These are phyloP conservation scores for Diplogasteroides magnus DNA, from an alignment of 1,140 invertebrate species.

Conservation along the genomic window DNA sequence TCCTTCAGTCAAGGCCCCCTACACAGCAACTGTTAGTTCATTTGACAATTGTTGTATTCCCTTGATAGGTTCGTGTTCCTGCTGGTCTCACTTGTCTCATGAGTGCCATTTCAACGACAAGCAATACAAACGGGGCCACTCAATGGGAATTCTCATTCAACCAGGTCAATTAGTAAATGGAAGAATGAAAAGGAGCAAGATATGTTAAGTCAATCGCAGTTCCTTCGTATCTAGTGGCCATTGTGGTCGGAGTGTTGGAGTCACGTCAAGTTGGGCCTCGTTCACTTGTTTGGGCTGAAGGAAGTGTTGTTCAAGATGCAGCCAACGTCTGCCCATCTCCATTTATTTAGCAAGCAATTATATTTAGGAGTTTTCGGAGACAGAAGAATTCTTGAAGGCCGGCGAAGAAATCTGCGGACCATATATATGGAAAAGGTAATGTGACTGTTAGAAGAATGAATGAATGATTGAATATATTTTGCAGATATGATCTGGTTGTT, in stretches of 20 bases:
- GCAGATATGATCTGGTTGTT: conserved; percentile 30
- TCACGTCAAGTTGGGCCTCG: conserved; percentile 60
- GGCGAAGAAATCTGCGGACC: conserved; percentile 67
- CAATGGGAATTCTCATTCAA: conserved; percentile 64
- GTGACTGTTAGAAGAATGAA: not conserved
- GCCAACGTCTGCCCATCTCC: not conserved
- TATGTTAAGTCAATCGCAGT: conserved; percentile 17
- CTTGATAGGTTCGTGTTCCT: conserved; percentile 68
- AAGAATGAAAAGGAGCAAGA: too few species aligned
- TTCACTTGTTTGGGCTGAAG: conserved; percentile 76
- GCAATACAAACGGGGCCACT: conserved; percentile 17
- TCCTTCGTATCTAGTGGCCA: conserved; percentile 67
- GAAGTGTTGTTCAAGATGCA: conserved; percentile 70
- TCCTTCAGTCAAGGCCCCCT: conserved; percentile 79
- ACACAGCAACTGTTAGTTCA: too few species aligned
- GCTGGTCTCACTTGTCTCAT: conserved; percentile 74
- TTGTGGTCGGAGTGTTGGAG: conserved; percentile 77
- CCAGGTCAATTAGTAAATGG: too few species aligned
- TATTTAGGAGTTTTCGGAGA: conserved; percentile 59
- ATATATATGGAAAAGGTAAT: conserved; percentile 58
- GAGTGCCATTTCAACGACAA: conserved; percentile 67
- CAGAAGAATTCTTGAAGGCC: conserved; percentile 73
- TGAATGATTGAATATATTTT: not conserved
- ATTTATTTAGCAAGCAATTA: too few species aligned
- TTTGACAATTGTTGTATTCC: not conserved